Evolutionary conservation across 2,888 invertebrate genomes (phyloP).

Genomic region (Salticus scenicus): DNA sequence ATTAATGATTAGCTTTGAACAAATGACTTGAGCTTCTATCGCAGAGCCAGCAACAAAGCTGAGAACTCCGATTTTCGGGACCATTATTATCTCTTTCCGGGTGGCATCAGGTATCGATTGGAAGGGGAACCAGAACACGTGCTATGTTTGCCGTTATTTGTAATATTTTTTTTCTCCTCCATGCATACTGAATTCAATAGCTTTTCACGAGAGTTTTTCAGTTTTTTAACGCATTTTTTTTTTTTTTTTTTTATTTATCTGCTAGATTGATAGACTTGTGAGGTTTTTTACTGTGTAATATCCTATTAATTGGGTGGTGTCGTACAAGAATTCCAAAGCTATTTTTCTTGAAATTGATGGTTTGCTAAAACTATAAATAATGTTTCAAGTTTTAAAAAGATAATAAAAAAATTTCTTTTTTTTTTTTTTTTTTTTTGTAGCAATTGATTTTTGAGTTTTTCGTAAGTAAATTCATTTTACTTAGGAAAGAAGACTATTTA

Average conservation of each 20-base stretch:
- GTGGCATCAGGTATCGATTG: slow-evolving; percentile 65
- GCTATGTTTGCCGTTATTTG: slow-evolving; percentile 22
- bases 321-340: neutral
- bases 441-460: no score
- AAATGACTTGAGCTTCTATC: slow-evolving; percentile 57
- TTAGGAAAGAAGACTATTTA: no score
- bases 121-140: slow-evolving; percentile 36
- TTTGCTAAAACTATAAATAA: neutral
- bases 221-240: neutral
- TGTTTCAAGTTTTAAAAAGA: neutral
- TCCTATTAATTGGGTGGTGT: slow-evolving; percentile 43
- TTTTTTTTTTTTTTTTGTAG: neutral
- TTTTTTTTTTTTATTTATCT: neutral
- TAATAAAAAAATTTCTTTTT: neutral
- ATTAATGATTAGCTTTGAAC: slow-evolving; percentile 69
- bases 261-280: slow-evolving; percentile 39
- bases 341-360: neutral
- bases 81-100: slow-evolving; percentile 63
- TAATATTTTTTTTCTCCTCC: slow-evolving; percentile 16
- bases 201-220: neutral
- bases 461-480: no score
- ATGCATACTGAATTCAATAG: slow-evolving; percentile 7
- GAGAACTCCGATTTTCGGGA: slow-evolving; percentile 62
- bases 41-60: slow-evolving; percentile 61
- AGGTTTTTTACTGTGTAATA: slow-evolving; percentile 42